These are phyloP conservation scores for Phrynocephalus versicolor DNA, from an alignment of 2,113 vertebrate genomes.

Conservation along the genomic window DNA sequence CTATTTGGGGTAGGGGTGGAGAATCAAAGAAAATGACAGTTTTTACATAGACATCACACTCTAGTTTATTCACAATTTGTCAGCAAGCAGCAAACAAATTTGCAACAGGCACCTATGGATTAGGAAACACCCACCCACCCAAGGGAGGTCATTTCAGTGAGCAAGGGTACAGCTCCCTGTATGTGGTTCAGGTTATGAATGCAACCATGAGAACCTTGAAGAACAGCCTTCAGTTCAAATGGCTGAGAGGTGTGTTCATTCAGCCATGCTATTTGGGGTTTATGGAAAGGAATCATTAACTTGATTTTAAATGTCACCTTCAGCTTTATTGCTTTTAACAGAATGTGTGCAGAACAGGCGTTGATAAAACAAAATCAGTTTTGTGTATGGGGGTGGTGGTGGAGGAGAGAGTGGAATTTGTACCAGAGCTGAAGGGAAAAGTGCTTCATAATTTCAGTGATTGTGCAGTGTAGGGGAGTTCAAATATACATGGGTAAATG, in stretches of 20 bases:
- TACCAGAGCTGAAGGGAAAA: too few species aligned
- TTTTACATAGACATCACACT: background rate
- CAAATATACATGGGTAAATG: too few species aligned
- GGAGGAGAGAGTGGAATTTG: too few species aligned
- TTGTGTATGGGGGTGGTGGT: too few species aligned
- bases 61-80: background rate
- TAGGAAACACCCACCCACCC: background rate
- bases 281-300: constrained; percentile 5
- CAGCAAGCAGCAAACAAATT: background rate
- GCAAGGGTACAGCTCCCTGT: background rate
- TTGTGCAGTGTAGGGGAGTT: too few species aligned
- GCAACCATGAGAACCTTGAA: background rate
- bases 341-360: background rate
- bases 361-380: background rate
- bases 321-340: background rate
- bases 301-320: background rate
- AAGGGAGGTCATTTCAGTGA: background rate
- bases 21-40: background rate
- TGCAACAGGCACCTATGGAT: background rate
- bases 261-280: background rate
- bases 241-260: background rate
- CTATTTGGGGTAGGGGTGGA: background rate
- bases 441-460: too few species aligned
- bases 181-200: background rate
- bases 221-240: background rate